Percentiles rank a stretch among this genome's conserved stretches.
Evolutionary conservation across 2,797 vertebrate genomes (phyloP).

Genomic region (Salmo trutta): DNA sequence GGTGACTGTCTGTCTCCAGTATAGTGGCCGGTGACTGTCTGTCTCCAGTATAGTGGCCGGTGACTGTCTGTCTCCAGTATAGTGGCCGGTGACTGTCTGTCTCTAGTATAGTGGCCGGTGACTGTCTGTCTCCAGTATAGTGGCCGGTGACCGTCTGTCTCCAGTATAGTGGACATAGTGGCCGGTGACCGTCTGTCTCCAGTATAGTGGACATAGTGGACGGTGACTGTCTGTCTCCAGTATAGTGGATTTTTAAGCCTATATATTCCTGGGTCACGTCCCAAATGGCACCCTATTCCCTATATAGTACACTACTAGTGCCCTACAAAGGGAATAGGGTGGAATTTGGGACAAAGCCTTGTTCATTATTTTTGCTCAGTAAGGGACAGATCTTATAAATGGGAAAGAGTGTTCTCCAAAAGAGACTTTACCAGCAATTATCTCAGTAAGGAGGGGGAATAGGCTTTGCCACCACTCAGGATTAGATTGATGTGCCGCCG

Average conservation of each 20-base stretch:
- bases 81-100: no score
- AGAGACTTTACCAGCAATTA: slow-evolving; percentile 49
- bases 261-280: background rate
- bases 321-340: background rate
- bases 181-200: no score
- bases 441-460: slow-evolving; percentile 43
- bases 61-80: no score
- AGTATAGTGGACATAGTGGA: no score
- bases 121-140: no score
- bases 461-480: slow-evolving; percentile 42
- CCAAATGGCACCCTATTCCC: background rate
- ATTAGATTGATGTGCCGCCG: slow-evolving; percentile 43
- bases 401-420: slow-evolving; percentile 43
- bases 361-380: slow-evolving; percentile 27
- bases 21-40: no score
- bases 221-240: no score
- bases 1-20: no score
- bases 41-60: no score
- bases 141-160: no score
- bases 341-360: background rate
- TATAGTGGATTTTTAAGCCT: background rate
- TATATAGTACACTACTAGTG: background rate
- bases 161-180: no score
- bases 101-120: no score
- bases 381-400: slow-evolving; percentile 47